Conservation (phyloP, 2,113 vertebrate genomes). For the Ailurus styani region DNA sequence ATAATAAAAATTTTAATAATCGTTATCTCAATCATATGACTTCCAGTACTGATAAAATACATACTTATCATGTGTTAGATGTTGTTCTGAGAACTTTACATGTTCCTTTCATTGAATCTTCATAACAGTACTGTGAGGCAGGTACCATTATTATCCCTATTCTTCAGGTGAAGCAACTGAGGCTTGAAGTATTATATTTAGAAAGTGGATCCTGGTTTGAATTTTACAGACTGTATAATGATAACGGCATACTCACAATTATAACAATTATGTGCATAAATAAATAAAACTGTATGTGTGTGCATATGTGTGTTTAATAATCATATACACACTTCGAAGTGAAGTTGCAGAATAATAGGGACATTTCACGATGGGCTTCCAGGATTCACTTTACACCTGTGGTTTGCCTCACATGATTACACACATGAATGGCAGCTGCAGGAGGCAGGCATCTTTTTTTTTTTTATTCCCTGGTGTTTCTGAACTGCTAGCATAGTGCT, state of each 20-base stretch:
- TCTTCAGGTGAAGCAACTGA: neutral
- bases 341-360: neutral
- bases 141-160: neutral
- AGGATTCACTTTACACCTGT: neutral
- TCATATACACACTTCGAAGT: neutral
- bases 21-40: neutral
- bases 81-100: neutral
- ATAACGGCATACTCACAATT: neutral
- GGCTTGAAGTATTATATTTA: neutral
- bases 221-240: neutral
- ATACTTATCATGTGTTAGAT: neutral
- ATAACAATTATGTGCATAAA: neutral
- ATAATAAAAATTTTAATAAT: neutral
- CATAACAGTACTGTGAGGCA: neutral
- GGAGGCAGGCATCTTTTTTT: neutral
- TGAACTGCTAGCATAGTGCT: neutral
- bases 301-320: neutral
- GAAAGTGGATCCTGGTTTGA: neutral
- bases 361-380: neutral
- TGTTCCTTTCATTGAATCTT: neutral
- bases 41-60: neutral
- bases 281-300: neutral
- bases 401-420: neutral
- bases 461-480: neutral
- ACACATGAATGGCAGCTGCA: neutral